Percentiles rank a stretch among this genome's conserved stretches.
Conservation (phyloP, 92 coral and sea anemone species). For the Phenganax subtilis region DNA sequence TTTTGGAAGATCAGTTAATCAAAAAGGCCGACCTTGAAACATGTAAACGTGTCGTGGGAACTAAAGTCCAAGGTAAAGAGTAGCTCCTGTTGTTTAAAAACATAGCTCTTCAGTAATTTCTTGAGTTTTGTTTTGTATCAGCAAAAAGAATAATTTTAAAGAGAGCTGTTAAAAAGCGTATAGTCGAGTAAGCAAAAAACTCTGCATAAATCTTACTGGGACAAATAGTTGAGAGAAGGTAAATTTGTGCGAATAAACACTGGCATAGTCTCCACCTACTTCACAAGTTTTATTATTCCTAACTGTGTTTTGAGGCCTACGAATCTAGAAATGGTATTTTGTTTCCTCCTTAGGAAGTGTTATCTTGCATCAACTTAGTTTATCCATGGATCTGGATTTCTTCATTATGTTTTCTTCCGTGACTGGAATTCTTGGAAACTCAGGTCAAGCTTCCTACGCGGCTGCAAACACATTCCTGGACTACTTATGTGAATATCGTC, state of each 20-base stretch:
- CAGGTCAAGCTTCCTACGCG: slow-evolving; percentile 59
- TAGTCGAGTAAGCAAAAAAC: too few relatives aligned
- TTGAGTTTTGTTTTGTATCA: background rate
- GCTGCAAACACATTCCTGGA: slow-evolving; percentile 65
- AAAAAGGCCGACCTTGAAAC: slow-evolving; percentile 41
- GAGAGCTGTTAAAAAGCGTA: too few relatives aligned
- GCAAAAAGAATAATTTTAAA: background rate
- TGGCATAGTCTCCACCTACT: too few relatives aligned
- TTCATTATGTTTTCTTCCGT: slow-evolving; percentile 66
- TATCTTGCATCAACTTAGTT: slow-evolving; percentile 54
- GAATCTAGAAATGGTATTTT: background rate
- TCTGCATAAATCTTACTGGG: too few relatives aligned
- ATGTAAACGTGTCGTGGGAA: slow-evolving; percentile 53
- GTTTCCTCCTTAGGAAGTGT: slow-evolving; percentile 39
- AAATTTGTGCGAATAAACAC: too few relatives aligned
- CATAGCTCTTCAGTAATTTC: background rate
- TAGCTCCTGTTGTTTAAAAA: background rate
- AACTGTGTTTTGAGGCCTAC: background rate
- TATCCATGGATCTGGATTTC: slow-evolving; percentile 58
- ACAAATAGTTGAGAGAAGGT: too few relatives aligned
- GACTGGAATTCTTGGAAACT: slow-evolving; percentile 55
- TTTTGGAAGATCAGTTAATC: slow-evolving; percentile 56
- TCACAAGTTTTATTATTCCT: background rate
- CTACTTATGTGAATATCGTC: slow-evolving; percentile 54
- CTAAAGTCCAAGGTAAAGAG: slow-evolving; percentile 62